A percentile compares a stretch with the other conserved stretches of the same genome.
Conservation (phyloP, 2,113 vertebrate genomes). For the Drymodes brunneopygia region DNA sequence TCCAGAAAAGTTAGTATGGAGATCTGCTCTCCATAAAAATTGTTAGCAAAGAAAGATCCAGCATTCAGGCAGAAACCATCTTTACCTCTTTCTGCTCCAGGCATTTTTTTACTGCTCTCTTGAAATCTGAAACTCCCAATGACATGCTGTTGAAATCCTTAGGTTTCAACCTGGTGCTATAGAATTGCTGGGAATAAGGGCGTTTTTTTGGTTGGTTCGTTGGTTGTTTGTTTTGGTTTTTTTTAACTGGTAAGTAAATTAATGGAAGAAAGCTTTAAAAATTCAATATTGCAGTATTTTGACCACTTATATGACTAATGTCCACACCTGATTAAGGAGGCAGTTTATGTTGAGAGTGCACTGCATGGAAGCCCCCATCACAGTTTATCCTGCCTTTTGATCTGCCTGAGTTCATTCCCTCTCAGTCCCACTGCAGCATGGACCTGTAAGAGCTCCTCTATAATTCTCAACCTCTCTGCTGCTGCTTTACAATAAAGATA, state of each 20-base stretch:
- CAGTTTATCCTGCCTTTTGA: not conserved
- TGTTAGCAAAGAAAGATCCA: not conserved
- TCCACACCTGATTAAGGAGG: not conserved
- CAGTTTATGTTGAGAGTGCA: not conserved
- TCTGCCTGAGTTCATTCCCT: not conserved
- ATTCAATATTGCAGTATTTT: not conserved
- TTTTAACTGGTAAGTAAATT: not conserved
- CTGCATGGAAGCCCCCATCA: not conserved
- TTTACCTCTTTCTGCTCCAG: not conserved
- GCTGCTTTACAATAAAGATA: not conserved
- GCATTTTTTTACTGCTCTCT: not conserved
- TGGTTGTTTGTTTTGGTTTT: not conserved
- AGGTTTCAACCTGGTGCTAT: not conserved
- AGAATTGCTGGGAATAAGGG: not conserved
- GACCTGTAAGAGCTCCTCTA: not conserved
- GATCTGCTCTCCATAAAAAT: not conserved
- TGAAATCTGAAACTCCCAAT: not conserved
- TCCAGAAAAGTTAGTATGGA: not conserved
- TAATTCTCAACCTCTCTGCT: not conserved
- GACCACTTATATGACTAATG: not conserved
- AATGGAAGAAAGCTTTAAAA: not conserved
- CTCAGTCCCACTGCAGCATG: not conserved
- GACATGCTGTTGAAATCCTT: not conserved
- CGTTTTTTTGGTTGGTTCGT: accelerated
- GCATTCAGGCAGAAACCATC: not conserved